A percentile compares a stretch with the other conserved stretches of the same genome.
Conservation (phyloP, 2,888 invertebrate genomes). For the Strigamia maritima region DNA sequence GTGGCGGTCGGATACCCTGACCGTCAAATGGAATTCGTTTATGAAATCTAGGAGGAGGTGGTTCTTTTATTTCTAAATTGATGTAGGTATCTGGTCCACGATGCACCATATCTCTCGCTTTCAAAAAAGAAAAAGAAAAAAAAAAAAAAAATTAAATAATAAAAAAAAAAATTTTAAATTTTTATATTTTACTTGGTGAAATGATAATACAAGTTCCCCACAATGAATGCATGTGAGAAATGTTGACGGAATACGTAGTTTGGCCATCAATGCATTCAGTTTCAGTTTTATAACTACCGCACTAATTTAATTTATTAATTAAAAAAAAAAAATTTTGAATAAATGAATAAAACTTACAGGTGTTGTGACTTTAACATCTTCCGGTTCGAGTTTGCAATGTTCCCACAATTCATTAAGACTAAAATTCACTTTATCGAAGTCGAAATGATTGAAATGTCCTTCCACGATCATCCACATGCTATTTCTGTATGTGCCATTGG, state of each 20-base stretch:
- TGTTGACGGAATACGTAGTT: background rate
- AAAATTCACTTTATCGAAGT: background rate
- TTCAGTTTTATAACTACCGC: background rate
- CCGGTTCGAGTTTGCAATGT: background rate
- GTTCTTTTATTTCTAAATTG: background rate
- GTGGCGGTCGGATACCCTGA: too few species aligned
- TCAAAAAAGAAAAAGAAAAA: background rate
- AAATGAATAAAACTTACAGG: background rate
- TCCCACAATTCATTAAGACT: background rate
- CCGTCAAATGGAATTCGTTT: too few species aligned
- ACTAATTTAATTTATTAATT: background rate
- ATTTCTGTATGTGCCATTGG: background rate
- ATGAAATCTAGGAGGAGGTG: too few species aligned
- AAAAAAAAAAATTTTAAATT: background rate
- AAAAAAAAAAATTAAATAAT: background rate
- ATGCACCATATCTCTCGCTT: background rate
- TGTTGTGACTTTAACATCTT: background rate
- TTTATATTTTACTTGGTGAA: background rate
- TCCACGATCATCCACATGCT: background rate
- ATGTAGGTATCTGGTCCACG: conserved; percentile 2
- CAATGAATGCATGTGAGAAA: background rate
- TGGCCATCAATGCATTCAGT: background rate
- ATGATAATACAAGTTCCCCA: background rate
- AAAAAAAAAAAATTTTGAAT: background rate
- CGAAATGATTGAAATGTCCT: background rate